These are phyloP conservation scores for Gryon sp. DNA, from an alignment of 1,140 invertebrate genomes.

Conservation along the genomic window DNA sequence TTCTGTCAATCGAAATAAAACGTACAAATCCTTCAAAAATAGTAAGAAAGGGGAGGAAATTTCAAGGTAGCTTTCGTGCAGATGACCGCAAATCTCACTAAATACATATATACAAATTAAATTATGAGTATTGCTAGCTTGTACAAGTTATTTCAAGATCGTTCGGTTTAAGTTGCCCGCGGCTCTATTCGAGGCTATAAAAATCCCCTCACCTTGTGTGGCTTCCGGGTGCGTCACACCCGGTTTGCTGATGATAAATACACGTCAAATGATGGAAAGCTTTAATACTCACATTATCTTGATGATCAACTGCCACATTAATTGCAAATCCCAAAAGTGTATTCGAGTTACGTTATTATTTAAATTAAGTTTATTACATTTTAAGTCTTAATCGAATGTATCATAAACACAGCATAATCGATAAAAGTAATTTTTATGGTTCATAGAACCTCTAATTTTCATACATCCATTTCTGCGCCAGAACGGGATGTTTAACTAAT, in stretches of 20 bases:
- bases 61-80: conserved; percentile 6
- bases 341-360: no score
- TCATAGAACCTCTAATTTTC: no score
- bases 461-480: no score
- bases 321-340: no score
- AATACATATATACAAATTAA: conserved; percentile 18
- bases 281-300: not conserved
- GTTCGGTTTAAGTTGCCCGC: not conserved
- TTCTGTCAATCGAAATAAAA: no score
- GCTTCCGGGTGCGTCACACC: conserved; percentile 25
- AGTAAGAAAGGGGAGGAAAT: no score
- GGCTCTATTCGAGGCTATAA: conserved; percentile 1
- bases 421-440: no score
- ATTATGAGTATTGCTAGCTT: conserved; percentile 29
- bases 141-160: conserved; percentile 29
- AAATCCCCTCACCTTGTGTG: conserved; percentile 15
- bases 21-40: no score
- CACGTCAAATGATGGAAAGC: not conserved
- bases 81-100: not conserved
- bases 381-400: no score
- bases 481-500: no score
- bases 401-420: no score
- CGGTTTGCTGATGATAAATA: not conserved
- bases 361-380: no score
- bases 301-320: not conserved